phyloP scores from a whole-genome alignment of 2,797 vertebrate species.

The Eremophila alpestris region DNA sequence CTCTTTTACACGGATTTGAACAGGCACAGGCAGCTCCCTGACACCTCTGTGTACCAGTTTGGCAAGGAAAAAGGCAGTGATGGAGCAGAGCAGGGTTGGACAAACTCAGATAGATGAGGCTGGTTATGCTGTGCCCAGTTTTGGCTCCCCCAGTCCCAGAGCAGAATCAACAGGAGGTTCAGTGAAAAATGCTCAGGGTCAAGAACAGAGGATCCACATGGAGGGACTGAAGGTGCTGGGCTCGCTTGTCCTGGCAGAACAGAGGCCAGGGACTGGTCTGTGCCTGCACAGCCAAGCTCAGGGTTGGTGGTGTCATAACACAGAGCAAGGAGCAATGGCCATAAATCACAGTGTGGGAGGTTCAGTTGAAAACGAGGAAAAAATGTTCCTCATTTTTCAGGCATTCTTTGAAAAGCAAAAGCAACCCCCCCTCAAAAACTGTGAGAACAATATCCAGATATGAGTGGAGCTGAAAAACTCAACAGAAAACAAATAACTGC shows the following conservation, averaged over 20 bases:
- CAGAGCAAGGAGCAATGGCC: neutral
- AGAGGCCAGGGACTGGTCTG: neutral
- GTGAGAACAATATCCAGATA: neutral
- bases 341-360: neutral
- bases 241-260: neutral
- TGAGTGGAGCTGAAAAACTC: neutral
- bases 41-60: too few species aligned
- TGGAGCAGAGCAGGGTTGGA: neutral
- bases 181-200: neutral
- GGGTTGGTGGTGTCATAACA: neutral
- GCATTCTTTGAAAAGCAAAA: constrained; percentile 34
- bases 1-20: neutral
- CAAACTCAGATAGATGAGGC: too few species aligned
- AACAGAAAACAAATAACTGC: neutral
- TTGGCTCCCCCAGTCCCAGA: neutral
- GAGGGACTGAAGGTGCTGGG: neutral
- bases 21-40: neutral
- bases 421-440: neutral
- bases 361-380: neutral
- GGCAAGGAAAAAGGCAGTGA: neutral
- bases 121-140: neutral
- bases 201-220: neutral
- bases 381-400: constrained; percentile 4
- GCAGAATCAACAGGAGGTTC: neutral
- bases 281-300: neutral